A percentile compares a stretch with the other conserved stretches of the same genome.
These are phyloP conservation scores for Tympanuchus pallidicinctus DNA, from an alignment of 2,113 vertebrate species.

Conservation along the genomic window DNA sequence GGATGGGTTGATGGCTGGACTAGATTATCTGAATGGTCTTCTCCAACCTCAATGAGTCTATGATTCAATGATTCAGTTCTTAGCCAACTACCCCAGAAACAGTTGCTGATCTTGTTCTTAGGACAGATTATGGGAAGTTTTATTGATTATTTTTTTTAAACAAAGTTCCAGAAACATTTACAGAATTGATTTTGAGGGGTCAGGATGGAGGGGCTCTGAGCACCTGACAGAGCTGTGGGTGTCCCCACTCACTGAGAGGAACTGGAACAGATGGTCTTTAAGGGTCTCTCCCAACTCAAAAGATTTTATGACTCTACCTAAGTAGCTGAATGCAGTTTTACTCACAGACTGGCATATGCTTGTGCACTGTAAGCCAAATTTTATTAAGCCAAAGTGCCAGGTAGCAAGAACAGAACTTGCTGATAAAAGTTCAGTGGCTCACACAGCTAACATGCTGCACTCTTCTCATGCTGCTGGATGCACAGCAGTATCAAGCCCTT, in stretches of 20 bases:
- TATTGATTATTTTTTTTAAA: not conserved
- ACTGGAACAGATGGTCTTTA: no score
- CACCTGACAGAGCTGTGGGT: no score
- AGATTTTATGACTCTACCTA: no score
- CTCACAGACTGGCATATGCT: not conserved
- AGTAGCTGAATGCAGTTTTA: not conserved
- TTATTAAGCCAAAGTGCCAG: not conserved
- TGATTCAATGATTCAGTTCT: no score
- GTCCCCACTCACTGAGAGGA: no score
- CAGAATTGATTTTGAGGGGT: not conserved
- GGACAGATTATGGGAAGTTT: not conserved
- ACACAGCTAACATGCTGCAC: accelerated
- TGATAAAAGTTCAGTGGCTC: not conserved
- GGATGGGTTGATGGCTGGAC: no score
- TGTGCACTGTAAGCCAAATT: not conserved
- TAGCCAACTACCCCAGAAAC: not conserved
- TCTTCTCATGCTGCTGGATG: not conserved
- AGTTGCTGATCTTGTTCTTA: not conserved
- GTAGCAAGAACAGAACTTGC: not conserved
- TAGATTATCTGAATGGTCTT: no score
- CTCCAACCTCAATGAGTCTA: no score
- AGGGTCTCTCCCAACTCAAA: no score
- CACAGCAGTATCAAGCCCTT: not conserved
- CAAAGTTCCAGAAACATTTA: not conserved
- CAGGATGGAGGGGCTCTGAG: no score